Base-by-base conservation (phyloP, 2,113 vertebrate genomes). In the Pseudonaja textilis region DNA sequence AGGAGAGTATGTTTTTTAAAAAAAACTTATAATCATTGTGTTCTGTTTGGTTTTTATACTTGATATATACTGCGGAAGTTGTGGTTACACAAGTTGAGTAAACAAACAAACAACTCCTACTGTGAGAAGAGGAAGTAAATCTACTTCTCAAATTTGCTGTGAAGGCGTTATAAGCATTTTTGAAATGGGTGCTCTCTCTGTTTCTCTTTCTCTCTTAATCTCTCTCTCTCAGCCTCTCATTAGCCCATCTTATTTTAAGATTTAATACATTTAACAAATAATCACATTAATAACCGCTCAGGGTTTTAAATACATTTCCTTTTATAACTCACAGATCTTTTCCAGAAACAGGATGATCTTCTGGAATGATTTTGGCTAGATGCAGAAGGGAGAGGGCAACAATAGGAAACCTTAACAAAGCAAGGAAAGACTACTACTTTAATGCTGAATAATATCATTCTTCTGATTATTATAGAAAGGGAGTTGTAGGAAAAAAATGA, bases 51-150 rank as follows among this genome's bases (percentile, higher is more conserved):
- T 42, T 81, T 81, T 81, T 81, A 42, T 42, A 26, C 25, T 97
- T 97, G 97, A 97, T 96, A 96, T 95, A 88, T 91, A 94, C 86
- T 92, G 87, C 89, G 92, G 74, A 25, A 50, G 8, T 86, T 42
- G 39, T 39, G 20, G n/a, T 55, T 91, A 61, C 85, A 39, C 23
- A 20, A 47, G 16, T n/a, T 90, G 57, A 90, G 25, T 89, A 85
- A 91, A 81, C 74, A 81, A 81, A 39, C 69, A 81, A 81, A 81
- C 74, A 81, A n/a, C 2, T 69, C 64, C 64, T 5, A 16, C 29
- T 34, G 42, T 5, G 85, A 88, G 54, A 95, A 94, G 93, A 50
- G 39, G 91, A 95, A 86, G 25, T 29, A 91, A 8, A 14, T 56
- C 18, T 93, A 3, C 81, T 85, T 42, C 14, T 20, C n/a, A 50